Evolutionary conservation across 2,888 invertebrate genomes (phyloP), one percentile per base, ranked within the genome.

Genomic region (Agrochola litura): DNA sequence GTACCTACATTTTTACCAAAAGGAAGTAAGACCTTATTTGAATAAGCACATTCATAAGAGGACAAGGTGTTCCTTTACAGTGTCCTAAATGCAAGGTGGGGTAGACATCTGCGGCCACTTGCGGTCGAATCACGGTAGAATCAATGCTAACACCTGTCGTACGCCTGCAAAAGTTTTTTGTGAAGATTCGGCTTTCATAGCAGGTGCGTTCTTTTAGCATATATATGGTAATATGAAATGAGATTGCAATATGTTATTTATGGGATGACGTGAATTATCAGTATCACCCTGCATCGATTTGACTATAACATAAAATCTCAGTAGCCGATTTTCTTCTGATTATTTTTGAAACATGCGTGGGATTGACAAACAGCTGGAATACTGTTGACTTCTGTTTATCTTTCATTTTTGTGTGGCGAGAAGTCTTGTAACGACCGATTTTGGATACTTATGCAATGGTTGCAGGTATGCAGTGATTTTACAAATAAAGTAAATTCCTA

Each of bases 101-200:
- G 64, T 70, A 72, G 84, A 90, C 96, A 96, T 95, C 96, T 96
- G 96, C 92, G 66, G 74, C 88, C 89, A 85, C 79, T 87, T 86
- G 89, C 79, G 85, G 84, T 89, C 81, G 91, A 95, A 95, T 95
- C 94, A 92, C 92, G 87, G 79, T 73, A 64, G 90, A 95, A 96
- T 95, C 95, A 94, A 93, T 92, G 92, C 91, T 88, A 77, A 88
- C 95, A 96, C 95, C 95, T 95, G 95, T 91, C 91, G 70, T 72
- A 56, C 54, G 43, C 67, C 63, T 43, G 16, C 76, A 25, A 64
- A 64, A 43, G 60, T 6, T 22, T 70, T 76, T 82, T 83, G 71
- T 30, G 10, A 66, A 54, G 30, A 52, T 61, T 68, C 10, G 58
- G 46, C 10, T 73, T 77, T 66, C 43, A 14, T 37, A 61, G 22